Percentiles rank a stretch among this genome's conserved stretches.
These are phyloP conservation scores for Dendrocincla fuliginosa DNA, from an alignment of 2,797 vertebrate species.

Conservation along the genomic window DNA sequence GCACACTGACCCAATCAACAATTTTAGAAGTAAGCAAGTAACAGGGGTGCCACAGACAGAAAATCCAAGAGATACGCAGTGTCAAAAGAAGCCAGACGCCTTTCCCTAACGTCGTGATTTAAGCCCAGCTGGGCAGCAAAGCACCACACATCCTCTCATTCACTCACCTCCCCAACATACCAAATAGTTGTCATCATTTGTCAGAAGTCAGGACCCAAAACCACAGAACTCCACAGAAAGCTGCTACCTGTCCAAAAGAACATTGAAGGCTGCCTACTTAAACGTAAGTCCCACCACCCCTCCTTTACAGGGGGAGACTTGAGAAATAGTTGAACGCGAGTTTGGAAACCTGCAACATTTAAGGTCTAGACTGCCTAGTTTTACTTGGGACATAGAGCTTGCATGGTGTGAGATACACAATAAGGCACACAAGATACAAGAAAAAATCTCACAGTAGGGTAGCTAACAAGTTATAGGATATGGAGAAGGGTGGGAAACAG, in stretches of 20 bases:
- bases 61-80: neutral
- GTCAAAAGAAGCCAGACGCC: neutral
- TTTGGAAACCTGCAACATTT: neutral
- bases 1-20: neutral
- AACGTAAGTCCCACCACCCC: neutral
- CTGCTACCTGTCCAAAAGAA: neutral
- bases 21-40: neutral
- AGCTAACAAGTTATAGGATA: neutral
- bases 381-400: neutral
- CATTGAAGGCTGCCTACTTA: neutral
- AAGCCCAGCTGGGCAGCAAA: neutral
- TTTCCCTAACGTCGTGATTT: neutral
- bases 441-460: neutral
- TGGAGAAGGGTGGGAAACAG: neutral
- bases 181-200: neutral
- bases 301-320: neutral
- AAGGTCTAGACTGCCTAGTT: neutral
- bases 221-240: neutral
- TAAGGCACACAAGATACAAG: neutral
- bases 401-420: neutral
- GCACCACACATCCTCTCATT: neutral
- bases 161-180: neutral
- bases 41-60: neutral
- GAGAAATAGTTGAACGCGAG: neutral
- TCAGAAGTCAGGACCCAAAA: neutral